Conservation (phyloP, 2,113 vertebrate genomes). For the Eleginops maclovinus region DNA sequence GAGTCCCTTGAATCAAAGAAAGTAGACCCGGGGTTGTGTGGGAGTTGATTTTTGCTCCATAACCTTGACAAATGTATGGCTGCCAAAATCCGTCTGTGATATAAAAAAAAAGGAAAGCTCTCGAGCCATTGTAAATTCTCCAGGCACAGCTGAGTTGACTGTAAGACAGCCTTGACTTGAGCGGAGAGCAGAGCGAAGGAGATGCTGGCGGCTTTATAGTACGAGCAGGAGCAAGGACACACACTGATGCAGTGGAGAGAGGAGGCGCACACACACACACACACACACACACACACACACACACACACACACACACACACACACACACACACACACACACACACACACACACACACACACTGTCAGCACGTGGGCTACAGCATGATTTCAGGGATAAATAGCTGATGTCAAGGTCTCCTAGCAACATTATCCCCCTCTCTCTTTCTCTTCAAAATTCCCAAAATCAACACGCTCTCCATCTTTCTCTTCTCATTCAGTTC, state of each 20-base stretch:
- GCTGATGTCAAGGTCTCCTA: constrained; percentile 80
- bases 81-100: neutral
- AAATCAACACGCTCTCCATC: neutral
- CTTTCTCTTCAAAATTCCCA: constrained; percentile 14
- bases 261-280: neutral
- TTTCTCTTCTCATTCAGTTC: neutral
- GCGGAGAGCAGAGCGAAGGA: constrained; percentile 25
- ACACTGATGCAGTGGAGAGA: constrained; percentile 46
- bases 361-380: constrained; percentile 64
- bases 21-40: neutral
- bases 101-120: neutral
- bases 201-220: constrained; percentile 63
- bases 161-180: constrained; percentile 8
- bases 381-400: constrained; percentile 69
- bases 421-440: constrained; percentile 76
- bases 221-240: constrained; percentile 56
- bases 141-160: constrained; percentile 6
- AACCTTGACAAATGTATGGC: constrained; percentile 30
- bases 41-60: constrained; percentile 22
- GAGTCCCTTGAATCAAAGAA: constrained; percentile 10
- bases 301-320: constrained; percentile 4
- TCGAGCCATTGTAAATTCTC: constrained; percentile 18
- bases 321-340: constrained; percentile 16
- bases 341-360: neutral
- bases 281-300: constrained; percentile 20